phyloP scores from a whole-genome alignment of 1,140 invertebrate species.

The Pseudomyrmex dendroicus region DNA sequence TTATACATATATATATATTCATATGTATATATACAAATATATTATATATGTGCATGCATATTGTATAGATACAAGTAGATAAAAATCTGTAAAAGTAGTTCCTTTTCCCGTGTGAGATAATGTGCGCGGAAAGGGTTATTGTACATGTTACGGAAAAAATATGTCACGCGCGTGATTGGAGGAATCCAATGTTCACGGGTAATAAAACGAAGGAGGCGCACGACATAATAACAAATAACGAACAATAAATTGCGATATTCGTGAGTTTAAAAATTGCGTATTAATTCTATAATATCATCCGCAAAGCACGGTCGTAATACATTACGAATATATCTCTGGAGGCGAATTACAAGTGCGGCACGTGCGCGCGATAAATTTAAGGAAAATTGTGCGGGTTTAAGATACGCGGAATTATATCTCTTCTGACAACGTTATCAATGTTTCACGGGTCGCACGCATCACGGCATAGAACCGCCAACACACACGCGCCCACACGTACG shows the following conservation, averaged over 20 bases:
- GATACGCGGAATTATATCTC: slow-evolving; percentile 33
- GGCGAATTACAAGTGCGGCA: slow-evolving; percentile 22
- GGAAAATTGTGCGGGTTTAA: slow-evolving; percentile 44
- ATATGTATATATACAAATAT: background rate
- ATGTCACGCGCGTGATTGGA: too few species aligned
- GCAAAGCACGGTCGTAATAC: slow-evolving; percentile 20
- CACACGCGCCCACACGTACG: background rate
- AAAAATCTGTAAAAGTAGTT: too few species aligned
- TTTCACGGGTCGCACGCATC: slow-evolving; percentile 22
- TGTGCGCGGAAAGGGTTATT: too few species aligned
- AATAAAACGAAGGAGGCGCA: too few species aligned
- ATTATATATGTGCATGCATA: background rate
- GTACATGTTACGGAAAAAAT: too few species aligned
- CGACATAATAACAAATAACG: background rate
- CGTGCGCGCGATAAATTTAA: slow-evolving; percentile 36
- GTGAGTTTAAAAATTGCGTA: slow-evolving; percentile 18
- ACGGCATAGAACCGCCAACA: slow-evolving; percentile 13
- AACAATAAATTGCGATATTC: slow-evolving; percentile 42
- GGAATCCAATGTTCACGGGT: too few species aligned
- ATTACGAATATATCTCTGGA: slow-evolving; percentile 30
- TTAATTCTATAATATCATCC: slow-evolving; percentile 35
- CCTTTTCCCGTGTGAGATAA: too few species aligned
- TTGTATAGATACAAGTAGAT: too few species aligned
- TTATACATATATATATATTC: background rate
- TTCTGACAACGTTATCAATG: slow-evolving; percentile 50